Percentiles rank a stretch among this genome's conserved stretches.
phyloP scores from a whole-genome alignment of 2,888 invertebrate species.

The Cylloceria caligata region DNA sequence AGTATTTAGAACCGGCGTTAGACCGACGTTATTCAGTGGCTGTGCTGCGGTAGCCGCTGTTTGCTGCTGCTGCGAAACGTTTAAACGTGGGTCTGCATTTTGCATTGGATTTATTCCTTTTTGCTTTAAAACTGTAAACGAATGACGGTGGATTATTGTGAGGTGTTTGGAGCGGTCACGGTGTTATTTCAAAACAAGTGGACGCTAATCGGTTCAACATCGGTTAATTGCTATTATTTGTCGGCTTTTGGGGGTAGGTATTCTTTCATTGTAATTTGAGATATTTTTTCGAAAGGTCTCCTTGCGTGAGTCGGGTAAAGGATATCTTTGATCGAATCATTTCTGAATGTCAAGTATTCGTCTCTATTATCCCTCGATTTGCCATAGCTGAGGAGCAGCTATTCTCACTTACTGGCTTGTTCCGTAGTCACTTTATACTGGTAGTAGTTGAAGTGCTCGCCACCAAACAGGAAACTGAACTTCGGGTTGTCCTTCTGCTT shows the following conservation, averaged over 20 bases:
- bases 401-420: constrained; percentile 93
- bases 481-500: constrained; percentile 99
- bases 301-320: background rate
- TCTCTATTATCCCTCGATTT: constrained; percentile 66
- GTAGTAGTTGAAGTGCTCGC: constrained; percentile 98
- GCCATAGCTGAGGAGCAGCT: constrained; percentile 66
- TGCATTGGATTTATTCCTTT: constrained; percentile 86
- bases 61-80: constrained; percentile 82
- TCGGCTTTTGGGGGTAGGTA: background rate
- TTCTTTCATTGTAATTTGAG: background rate
- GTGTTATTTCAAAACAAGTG: constrained; percentile 39
- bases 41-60: constrained; percentile 78
- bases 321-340: background rate
- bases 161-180: constrained; percentile 71
- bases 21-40: constrained; percentile 87
- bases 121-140: constrained; percentile 92
- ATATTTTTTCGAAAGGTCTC: background rate
- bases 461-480: constrained; percentile 98
- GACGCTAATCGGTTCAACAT: constrained; percentile 71
- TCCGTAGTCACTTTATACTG: constrained; percentile 98
- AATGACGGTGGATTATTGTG: constrained; percentile 82
- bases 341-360: constrained; percentile 48
- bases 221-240: constrained; percentile 54
- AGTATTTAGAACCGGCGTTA: constrained; percentile 86
- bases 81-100: constrained; percentile 84